Evolutionary conservation across 2,797 vertebrate species (phyloP).

Genomic region (Tenualosa thibaudeaui): DNA sequence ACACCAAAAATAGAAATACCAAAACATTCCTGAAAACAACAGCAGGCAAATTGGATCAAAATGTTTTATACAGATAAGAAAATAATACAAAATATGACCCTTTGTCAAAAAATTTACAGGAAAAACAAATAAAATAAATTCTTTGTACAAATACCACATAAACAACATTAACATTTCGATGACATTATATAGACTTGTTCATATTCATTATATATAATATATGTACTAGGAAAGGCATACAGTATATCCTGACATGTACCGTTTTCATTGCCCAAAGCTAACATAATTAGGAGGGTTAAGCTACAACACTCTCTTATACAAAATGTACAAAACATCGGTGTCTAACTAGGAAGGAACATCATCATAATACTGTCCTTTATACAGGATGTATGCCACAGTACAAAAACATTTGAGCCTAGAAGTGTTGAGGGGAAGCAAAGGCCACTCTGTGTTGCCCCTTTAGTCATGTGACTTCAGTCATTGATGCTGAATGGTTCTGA

Average conservation of each 20-base stretch:
- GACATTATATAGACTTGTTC: constrained; percentile 70
- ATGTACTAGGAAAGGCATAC: constrained; percentile 60
- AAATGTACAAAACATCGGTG: constrained; percentile 98
- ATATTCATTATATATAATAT: constrained; percentile 47
- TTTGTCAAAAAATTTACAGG: constrained; percentile 75
- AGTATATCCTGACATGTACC: constrained; percentile 78
- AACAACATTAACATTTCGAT: constrained; percentile 85
- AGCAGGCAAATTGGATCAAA: constrained; percentile 75
- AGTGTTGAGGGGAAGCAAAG: constrained; percentile 88
- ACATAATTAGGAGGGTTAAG: constrained; percentile 77
- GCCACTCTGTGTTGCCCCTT: constrained; percentile 78
- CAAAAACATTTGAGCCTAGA: constrained; percentile 86
- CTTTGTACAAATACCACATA: constrained; percentile 96
- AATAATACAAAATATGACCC: constrained; percentile 78
- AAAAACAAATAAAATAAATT: constrained; percentile 79
- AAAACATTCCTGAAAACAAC: constrained; percentile 77
- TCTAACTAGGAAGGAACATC: constrained; percentile 85
- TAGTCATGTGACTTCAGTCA: constrained; percentile 99
- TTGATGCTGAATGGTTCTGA: constrained; percentile 96
- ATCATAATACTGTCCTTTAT: constrained; percentile 85
- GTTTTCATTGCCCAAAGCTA: constrained; percentile 82
- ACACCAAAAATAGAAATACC: constrained; percentile 73
- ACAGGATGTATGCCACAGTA: constrained; percentile 81
- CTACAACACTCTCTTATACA: constrained; percentile 97
- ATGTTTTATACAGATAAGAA: constrained; percentile 76